Evolutionary conservation across 2,888 invertebrate genomes (phyloP).

Genomic region (Meandrusa payeni): DNA sequence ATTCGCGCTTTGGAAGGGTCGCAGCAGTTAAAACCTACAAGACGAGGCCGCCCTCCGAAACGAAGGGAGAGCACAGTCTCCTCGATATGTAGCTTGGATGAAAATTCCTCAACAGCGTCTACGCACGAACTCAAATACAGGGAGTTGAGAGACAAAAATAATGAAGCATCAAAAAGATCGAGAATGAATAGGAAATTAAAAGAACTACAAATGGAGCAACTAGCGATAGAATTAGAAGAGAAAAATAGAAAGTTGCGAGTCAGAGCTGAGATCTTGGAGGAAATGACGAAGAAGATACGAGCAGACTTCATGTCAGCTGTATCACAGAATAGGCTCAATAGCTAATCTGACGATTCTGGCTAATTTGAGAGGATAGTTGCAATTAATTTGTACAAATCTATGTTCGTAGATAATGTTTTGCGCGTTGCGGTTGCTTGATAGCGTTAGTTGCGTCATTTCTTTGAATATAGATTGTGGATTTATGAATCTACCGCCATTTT

Average conservation of each 20-base stretch:
- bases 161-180: slow-evolving; percentile 88
- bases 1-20: slow-evolving; percentile 64
- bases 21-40: slow-evolving; percentile 58
- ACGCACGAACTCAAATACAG: slow-evolving; percentile 80
- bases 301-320: slow-evolving; percentile 84
- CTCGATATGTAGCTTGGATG: slow-evolving; percentile 66
- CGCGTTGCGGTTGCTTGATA: slow-evolving; percentile 28
- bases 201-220: slow-evolving; percentile 75
- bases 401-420: slow-evolving; percentile 39
- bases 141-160: slow-evolving; percentile 87
- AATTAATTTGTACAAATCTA: slow-evolving; percentile 33
- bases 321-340: slow-evolving; percentile 67
- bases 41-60: slow-evolving; percentile 80
- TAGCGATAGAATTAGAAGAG: slow-evolving; percentile 79
- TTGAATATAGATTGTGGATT: slow-evolving; percentile 21
- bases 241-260: slow-evolving; percentile 83
- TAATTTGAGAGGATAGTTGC: slow-evolving; percentile 11
- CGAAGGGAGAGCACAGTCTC: slow-evolving; percentile 69
- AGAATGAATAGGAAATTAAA: slow-evolving; percentile 85
- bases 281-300: slow-evolving; percentile 83
- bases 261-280: slow-evolving; percentile 84
- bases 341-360: slow-evolving; percentile 25
- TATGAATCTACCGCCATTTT: slow-evolving; percentile 9
- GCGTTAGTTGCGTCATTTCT: slow-evolving; percentile 14
- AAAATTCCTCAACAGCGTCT: slow-evolving; percentile 58